phyloP scores from a whole-genome alignment of 2,113 vertebrate genomes.

The Oncorhynchus clarkii region DNA sequence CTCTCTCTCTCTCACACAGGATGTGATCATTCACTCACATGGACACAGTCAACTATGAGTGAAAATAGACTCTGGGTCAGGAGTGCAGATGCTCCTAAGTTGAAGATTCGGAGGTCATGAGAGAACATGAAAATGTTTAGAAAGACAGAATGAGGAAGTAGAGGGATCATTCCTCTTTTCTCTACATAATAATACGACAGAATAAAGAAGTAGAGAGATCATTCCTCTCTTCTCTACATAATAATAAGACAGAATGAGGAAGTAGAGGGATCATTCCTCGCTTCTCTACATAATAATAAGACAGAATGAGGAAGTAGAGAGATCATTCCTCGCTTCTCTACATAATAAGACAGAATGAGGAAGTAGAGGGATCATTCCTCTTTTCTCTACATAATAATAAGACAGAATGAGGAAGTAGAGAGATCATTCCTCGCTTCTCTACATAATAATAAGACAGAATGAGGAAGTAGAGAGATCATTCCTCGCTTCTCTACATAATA shows the following conservation, averaged over 20 bases:
- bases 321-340: neutral
- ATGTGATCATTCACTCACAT: constrained; percentile 10
- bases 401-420: too few relatives aligned
- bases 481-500: neutral
- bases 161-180: too few relatives aligned
- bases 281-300: too few relatives aligned
- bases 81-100: neutral
- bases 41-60: neutral
- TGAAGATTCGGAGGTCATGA: neutral
- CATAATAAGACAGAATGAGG: neutral
- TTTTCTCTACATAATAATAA: neutral
- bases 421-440: neutral
- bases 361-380: neutral
- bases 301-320: too few relatives aligned
- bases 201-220: too few relatives aligned
- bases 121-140: neutral
- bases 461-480: too few relatives aligned
- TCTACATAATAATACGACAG: too few relatives aligned
- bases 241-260: too few relatives aligned
- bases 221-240: too few relatives aligned
- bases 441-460: neutral
- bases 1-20: constrained; percentile 3
- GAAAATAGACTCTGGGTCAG: constrained; percentile 26
- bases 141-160: too few relatives aligned
- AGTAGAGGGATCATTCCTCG: too few relatives aligned